Percentiles rank a stretch among this genome's conserved stretches.
These are phyloP conservation scores for Lampropteryx suffumata DNA, from an alignment of 2,888 invertebrate species.

Conservation along the genomic window DNA sequence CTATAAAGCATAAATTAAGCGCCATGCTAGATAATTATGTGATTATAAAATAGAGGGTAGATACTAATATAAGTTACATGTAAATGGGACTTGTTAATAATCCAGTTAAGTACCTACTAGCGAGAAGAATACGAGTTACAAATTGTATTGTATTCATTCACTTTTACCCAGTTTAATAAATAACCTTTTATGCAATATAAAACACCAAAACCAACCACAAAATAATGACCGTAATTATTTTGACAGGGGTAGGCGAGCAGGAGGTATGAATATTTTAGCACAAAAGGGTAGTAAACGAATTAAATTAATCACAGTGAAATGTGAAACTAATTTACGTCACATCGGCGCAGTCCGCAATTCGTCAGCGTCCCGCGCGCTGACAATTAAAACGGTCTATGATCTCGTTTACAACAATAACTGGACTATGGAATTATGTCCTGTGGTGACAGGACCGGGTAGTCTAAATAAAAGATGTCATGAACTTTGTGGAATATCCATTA, in stretches of 20 bases:
- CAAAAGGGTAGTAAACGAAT: conserved; percentile 35
- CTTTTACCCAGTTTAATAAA: not conserved
- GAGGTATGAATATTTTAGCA: conserved; percentile 19
- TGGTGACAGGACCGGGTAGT: conserved; percentile 28
- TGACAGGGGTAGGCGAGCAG: conserved; percentile 8
- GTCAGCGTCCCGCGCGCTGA: conserved; percentile 44
- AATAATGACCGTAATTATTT: conserved; percentile 10
- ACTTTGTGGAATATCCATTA: conserved; percentile 22
- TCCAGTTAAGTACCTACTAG: no score
- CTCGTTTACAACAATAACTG: conserved; percentile 38
- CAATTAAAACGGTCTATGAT: conserved; percentile 49
- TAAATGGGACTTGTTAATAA: no score
- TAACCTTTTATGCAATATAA: not conserved
- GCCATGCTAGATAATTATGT: no score
- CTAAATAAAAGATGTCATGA: conserved; percentile 26
- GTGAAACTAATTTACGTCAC: conserved; percentile 41
- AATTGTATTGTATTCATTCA: no score
- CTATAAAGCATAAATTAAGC: no score
- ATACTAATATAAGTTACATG: no score
- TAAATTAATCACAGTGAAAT: conserved; percentile 43
- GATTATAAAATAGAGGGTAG: no score
- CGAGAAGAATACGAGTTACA: no score
- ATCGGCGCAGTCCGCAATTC: conserved; percentile 37
- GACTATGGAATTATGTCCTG: conserved; percentile 28
- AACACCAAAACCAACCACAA: conserved; percentile 2